Evolutionary conservation across 2,113 vertebrate species (phyloP), one percentile per base, ranked within the genome.

Genomic region (Pseudolaguvia tuberculata): DNA sequence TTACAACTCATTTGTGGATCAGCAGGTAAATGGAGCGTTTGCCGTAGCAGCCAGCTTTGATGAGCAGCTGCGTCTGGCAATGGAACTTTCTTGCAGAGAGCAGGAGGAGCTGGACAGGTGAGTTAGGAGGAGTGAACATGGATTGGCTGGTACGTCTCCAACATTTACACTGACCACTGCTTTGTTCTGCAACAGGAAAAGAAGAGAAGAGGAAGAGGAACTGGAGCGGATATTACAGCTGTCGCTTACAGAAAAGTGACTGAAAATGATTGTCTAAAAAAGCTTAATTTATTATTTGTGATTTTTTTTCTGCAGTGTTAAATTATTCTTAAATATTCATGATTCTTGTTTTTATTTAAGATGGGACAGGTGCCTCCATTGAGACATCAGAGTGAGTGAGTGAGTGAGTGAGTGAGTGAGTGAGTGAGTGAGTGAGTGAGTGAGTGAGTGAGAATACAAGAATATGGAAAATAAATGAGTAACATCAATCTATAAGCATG

Each of bases 231-330:
- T 93, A 86, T 88, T 97, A 79, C 93, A 88, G 82, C 93, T 95
- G 75, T 98, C 95, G 2, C 94, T 98, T 87, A 96, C 94, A 0
- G 95, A 98, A 78, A 96, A 95, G 90, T 98, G 93, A 88, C 59
- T 11, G 73, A 73, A 73, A 8, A 61, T 65, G 35, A 67, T 68
- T 18, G 31, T 73, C 21, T n/a, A 31, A 31, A 66, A 82, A 83
- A 71, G 84, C 79, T 84, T 90, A 83, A 86, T 87, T 88, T 91
- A 89, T 90, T 88, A 73, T 61, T 78, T 7, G 76, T 87, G 79
- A 78, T 71, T 81, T 80, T 72, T 86, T 87, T 81, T 70, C 78
- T 83, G 75, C 87, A 72, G 82, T 86, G 66, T 89, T 90, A 89
- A 89, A 79, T 91, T 89, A 87, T 91, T 91, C 20, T 86, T 72